These are phyloP conservation scores for Muscicapa comitata DNA, from an alignment of 2,797 vertebrate genomes.

Conservation along the genomic window DNA sequence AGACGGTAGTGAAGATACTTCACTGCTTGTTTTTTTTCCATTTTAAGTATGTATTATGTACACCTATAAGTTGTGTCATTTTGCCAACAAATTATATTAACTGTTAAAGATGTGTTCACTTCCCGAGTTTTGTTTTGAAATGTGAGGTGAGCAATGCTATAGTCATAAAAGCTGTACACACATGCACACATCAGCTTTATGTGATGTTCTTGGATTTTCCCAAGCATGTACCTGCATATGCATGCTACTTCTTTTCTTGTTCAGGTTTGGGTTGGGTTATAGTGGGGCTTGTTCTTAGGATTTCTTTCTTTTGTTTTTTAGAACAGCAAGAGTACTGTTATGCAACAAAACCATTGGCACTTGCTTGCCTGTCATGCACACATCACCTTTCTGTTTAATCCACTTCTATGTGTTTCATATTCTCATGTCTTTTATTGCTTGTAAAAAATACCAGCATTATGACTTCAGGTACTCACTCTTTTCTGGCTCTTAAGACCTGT, in stretches of 20 bases:
- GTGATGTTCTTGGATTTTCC: neutral
- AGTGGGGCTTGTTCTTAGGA: neutral
- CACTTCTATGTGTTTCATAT: constrained; percentile 44
- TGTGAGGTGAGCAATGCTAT: neutral
- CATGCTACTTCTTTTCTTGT: neutral
- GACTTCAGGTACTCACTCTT: neutral
- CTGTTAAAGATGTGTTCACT: neutral
- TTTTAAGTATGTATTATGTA: neutral
- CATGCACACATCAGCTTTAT: neutral
- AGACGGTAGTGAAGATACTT: neutral
- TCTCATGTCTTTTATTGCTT: constrained; percentile 4
- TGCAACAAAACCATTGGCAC: neutral
- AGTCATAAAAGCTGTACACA: neutral
- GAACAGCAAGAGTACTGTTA: neutral
- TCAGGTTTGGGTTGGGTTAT: neutral
- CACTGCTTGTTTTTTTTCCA: neutral
- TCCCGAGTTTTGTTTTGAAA: neutral
- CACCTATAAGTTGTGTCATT: neutral
- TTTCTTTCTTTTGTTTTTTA: neutral
- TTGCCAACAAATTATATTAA: neutral
- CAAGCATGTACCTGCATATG: neutral
- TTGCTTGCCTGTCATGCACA: neutral
- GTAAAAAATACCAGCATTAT: constrained; percentile 12
- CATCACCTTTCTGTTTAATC: neutral
- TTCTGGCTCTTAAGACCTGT: neutral